Evolutionary conservation across 2,888 invertebrate species (phyloP).

Genomic region (Lacanobia wlatinum): DNA sequence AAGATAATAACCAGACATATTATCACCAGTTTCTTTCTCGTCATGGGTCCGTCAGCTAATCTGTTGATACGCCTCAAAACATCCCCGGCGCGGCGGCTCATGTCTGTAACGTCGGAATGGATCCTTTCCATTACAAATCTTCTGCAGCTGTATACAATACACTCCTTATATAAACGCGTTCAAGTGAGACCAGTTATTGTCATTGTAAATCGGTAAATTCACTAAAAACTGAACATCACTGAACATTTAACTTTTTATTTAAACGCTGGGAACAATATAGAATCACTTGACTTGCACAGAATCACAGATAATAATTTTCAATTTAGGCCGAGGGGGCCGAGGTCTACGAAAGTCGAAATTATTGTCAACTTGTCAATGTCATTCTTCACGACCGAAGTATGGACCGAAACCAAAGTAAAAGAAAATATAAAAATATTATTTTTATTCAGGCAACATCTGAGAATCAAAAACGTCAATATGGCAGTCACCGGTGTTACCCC

Average conservation of each 20-base stretch:
- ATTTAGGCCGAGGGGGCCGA: constrained; percentile 1
- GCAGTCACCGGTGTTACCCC: background rate
- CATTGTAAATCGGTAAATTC: constrained; percentile 73
- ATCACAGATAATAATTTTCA: constrained; percentile 34
- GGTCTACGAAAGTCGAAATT: constrained; percentile 1
- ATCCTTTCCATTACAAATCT: constrained; percentile 83
- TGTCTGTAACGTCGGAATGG: constrained; percentile 79
- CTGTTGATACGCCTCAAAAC: constrained; percentile 85
- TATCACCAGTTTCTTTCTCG: constrained; percentile 88
- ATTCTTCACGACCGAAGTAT: constrained; percentile 8
- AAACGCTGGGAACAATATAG: constrained; percentile 42
- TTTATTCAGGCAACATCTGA: constrained; percentile 9
- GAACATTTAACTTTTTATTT: no score
- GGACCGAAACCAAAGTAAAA: background rate
- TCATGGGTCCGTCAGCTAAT: constrained; percentile 86
- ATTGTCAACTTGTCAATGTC: constrained; percentile 43
- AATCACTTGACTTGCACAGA: constrained; percentile 56
- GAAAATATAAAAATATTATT: background rate
- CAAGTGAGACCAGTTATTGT: constrained; percentile 71
- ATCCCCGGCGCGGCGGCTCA: constrained; percentile 87
- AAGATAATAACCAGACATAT: constrained; percentile 89
- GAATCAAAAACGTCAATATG: background rate
- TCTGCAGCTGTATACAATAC: constrained; percentile 33
- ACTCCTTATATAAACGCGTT: constrained; percentile 45
- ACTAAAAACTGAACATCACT: constrained; percentile 46